Percentiles rank a stretch among this genome's conserved stretches.
phyloP scores from a whole-genome alignment of 2,888 invertebrate species.

The Tiphia femorata region DNA sequence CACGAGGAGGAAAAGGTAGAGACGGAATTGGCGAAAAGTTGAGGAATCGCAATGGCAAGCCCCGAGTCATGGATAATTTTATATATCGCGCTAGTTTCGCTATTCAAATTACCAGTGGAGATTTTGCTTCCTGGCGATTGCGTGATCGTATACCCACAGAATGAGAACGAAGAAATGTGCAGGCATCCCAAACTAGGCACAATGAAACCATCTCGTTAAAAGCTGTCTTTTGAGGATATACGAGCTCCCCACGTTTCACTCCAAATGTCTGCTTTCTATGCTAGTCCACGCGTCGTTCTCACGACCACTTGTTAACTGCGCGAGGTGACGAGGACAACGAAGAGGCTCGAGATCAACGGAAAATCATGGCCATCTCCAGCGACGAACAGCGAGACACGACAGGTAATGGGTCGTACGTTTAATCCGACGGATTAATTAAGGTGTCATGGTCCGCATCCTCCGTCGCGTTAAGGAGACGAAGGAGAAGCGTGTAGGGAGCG shows the following conservation, averaged over 20 bases:
- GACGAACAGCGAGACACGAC: constrained; percentile 11
- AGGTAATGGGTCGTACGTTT: constrained; percentile 15
- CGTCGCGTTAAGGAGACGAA: constrained; percentile 27
- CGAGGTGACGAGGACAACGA: constrained; percentile 6
- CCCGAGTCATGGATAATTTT: no score
- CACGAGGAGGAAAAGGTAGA: not conserved
- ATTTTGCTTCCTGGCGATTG: no score
- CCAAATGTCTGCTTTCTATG: no score
- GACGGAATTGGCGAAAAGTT: not conserved
- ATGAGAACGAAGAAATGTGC: no score
- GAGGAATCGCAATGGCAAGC: not conserved
- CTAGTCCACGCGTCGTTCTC: constrained; percentile 11
- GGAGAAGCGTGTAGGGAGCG: constrained; percentile 12
- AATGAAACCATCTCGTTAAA: no score
- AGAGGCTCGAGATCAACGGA: constrained; percentile 6
- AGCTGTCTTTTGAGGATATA: no score
- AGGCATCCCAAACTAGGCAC: no score
- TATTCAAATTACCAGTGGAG: no score
- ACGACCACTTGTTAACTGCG: not conserved
- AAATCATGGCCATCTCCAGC: constrained; percentile 1
- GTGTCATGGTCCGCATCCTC: constrained; percentile 23
- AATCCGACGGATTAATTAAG: constrained; percentile 38
- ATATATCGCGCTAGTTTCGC: no score
- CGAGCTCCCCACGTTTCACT: no score
- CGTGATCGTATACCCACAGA: no score